Percentiles rank a stretch among this genome's conserved stretches.
Evolutionary conservation across 2,888 invertebrate species (phyloP).

Genomic region (Sepiola atlantica): DNA sequence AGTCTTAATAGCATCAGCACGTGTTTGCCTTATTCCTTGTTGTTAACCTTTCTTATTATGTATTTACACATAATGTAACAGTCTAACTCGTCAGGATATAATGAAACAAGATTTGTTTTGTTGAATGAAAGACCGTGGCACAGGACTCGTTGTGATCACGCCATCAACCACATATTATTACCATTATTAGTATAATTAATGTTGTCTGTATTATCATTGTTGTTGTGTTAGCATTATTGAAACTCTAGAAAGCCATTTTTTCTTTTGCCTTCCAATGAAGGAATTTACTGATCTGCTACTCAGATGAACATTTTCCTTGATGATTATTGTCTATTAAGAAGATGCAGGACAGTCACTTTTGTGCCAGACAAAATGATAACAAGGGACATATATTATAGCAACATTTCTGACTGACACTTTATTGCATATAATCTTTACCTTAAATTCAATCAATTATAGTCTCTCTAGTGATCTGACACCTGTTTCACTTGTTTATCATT

Average conservation of each 20-base stretch:
- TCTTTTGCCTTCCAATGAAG: not conserved
- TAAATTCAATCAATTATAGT: not conserved
- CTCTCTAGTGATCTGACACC: not conserved
- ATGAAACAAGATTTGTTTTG: too few relatives aligned
- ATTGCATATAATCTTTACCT: not conserved
- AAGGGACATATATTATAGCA: not conserved
- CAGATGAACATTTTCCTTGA: not conserved
- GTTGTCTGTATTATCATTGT: too few relatives aligned
- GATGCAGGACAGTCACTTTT: not conserved
- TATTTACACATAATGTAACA: too few relatives aligned
- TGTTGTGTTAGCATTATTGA: not conserved
- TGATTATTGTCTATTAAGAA: not conserved
- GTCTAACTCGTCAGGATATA: too few relatives aligned
- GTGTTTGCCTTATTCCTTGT: too few relatives aligned
- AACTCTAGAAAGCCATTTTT: not conserved
- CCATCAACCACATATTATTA: too few relatives aligned
- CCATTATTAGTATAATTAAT: not conserved
- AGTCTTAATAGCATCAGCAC: too few relatives aligned
- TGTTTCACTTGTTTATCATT: not conserved
- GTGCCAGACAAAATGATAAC: not conserved
- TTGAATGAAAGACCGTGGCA: too few relatives aligned
- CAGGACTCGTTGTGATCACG: too few relatives aligned
- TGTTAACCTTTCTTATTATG: too few relatives aligned
- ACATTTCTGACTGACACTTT: not conserved
- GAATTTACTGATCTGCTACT: not conserved